phyloP scores from a whole-genome alignment of 1,140 invertebrate species.

The Palaemon carinicauda region DNA sequence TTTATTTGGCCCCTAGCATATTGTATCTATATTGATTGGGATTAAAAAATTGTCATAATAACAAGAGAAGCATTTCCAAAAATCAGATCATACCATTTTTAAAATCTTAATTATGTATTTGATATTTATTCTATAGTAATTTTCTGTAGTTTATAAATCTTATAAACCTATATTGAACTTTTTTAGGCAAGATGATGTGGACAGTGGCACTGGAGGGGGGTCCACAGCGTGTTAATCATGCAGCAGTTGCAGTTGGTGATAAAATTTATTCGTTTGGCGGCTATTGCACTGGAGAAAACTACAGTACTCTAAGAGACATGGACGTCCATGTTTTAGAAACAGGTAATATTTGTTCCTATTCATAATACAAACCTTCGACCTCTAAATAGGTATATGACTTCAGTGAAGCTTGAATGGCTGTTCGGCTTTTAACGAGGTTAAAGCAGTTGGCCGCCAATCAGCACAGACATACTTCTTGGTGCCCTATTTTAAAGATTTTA shows the following conservation, averaged over 20 bases:
- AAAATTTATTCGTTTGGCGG: conserved; percentile 91
- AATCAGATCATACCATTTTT: too few species aligned
- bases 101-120: too few species aligned
- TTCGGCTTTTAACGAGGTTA: neutral
- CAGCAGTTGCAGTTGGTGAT: conserved; percentile 81
- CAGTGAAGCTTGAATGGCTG: too few species aligned
- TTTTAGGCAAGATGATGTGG: conserved; percentile 72
- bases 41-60: too few species aligned
- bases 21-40: too few species aligned
- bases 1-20: too few species aligned
- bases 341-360: too few species aligned
- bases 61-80: too few species aligned
- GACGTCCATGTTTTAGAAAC: conserved; percentile 89
- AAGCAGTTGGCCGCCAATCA: neutral
- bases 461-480: neutral
- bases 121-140: too few species aligned
- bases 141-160: too few species aligned
- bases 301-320: conserved; percentile 75
- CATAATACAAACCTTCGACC: too few species aligned
- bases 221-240: conserved; percentile 85
- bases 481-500: neutral
- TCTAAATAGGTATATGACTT: neutral
- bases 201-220: conserved; percentile 84
- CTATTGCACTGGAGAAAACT: conserved; percentile 84
- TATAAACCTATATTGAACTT: neutral